Base-by-base conservation (phyloP, 2,797 vertebrate genomes). In the Cyprinodon diabolis region DNA sequence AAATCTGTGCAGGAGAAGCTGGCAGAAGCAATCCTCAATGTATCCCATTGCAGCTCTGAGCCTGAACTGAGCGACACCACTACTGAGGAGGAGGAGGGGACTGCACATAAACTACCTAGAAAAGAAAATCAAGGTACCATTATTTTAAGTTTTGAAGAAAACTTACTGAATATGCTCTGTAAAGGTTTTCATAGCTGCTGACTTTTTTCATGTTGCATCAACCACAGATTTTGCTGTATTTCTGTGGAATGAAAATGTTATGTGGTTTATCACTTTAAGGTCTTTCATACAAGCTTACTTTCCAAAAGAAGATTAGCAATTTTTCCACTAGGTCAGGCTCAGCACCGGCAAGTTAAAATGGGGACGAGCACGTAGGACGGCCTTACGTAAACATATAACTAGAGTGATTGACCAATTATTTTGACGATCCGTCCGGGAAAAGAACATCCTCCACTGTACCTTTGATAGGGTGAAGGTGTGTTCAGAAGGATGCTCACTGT, bases 1-100 rank as follows among this genome's bases (percentile, higher is more conserved):
- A 95, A 95, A 93, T 95, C 93, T 91, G 95, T 95, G 71, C 95
- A 95, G 91, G 93, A 96, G 84, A 95, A 95, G 90, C 91, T 93
- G 72, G 91, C 89, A 12, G 95, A 93, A 48, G 92, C 92, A 52
- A 87, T 92, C 71, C 85, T 89, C 76, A 89, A 89, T 2, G 84
- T 88, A 80, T 68, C 79, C 10, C 84, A 74, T 19, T 81, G 87
- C 85, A 89, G 87, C 83, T 94, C 89, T 60, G 94, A 95, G 56
- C 91, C 93, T 1, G 93, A 95, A 72, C 75, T 93, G 72, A 94
- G 90, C 47, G 93, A 93, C 88, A 91, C 88, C 63, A 92, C 83
- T 37, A 86, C 91, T 1, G 94, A 93, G 5, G 94, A 96, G 14
- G 94, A 94, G 40, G 92, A 93, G 45, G 86, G 87, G 0, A 5